Percentiles rank a stretch among this genome's conserved stretches.
Evolutionary conservation across 2,797 vertebrate species (phyloP).

Genomic region (Arnoldichthys spilopterus): DNA sequence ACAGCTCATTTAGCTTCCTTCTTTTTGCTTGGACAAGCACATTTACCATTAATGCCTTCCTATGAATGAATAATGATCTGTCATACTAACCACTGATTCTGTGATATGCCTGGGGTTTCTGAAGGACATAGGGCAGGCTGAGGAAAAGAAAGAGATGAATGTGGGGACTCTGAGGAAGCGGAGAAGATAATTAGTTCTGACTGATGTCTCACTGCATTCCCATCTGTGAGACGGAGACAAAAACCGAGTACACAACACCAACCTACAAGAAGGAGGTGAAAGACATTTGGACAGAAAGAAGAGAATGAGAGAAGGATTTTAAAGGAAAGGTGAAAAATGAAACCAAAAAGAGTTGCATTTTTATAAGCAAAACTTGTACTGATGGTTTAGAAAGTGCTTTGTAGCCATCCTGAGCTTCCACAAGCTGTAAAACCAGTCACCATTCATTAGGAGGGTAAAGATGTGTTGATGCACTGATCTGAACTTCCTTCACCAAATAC

Average conservation of each 20-base stretch:
- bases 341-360: neutral
- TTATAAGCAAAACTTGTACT: neutral
- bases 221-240: neutral
- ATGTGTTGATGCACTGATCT: too few species aligned
- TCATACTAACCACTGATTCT: neutral
- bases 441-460: neutral
- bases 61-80: slow-evolving; percentile 29
- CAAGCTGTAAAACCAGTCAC: neutral
- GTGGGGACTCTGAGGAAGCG: neutral
- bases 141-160: neutral
- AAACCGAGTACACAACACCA: neutral
- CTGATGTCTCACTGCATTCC: neutral
- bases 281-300: neutral
- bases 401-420: neutral
- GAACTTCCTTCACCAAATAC: too few species aligned
- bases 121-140: neutral
- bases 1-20: neutral
- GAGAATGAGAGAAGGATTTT: neutral
- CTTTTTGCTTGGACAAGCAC: slow-evolving; percentile 9
- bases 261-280: neutral
- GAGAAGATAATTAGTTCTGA: neutral
- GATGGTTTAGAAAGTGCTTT: neutral
- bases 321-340: too few species aligned
- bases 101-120: neutral
- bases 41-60: slow-evolving; percentile 26